Evolutionary conservation across 2,113 vertebrate genomes (phyloP).

Genomic region (Oxyruncus cristatus): DNA sequence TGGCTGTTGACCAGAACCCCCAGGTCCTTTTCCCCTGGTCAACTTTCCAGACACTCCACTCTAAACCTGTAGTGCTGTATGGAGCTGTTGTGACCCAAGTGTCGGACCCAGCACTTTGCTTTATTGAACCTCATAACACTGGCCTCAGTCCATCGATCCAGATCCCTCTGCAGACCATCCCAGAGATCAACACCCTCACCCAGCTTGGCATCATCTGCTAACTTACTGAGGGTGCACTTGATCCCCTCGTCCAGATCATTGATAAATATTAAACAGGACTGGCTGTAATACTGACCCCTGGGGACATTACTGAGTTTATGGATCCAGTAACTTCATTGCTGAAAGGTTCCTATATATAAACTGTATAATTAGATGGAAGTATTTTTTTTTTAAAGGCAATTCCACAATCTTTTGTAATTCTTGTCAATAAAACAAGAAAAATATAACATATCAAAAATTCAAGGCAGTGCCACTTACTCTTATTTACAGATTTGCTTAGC

Average conservation of each 20-base stretch:
- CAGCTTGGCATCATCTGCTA: accelerated
- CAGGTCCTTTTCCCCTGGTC: accelerated
- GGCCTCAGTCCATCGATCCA: background rate
- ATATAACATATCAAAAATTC: background rate
- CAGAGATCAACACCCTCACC: background rate
- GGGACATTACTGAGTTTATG: background rate
- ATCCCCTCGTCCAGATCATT: background rate
- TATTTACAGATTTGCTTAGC: background rate
- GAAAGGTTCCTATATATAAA: background rate
- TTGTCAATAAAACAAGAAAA: background rate
- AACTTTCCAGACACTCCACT: background rate
- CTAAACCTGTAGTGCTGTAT: background rate
- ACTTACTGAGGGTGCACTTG: background rate
- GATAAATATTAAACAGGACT: background rate
- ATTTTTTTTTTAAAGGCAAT: background rate
- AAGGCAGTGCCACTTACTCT: background rate
- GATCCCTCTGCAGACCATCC: background rate
- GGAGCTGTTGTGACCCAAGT: background rate
- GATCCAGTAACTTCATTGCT: background rate
- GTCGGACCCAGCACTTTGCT: too few relatives aligned
- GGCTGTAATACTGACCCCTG: background rate
- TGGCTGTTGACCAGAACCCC: accelerated
- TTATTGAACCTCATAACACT: accelerated
- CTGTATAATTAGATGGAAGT: background rate
- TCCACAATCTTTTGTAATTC: background rate